Conservation (phyloP, 37 sponge, comb jelly and placozoan genomes). For the Spongilla lacustris region DNA sequence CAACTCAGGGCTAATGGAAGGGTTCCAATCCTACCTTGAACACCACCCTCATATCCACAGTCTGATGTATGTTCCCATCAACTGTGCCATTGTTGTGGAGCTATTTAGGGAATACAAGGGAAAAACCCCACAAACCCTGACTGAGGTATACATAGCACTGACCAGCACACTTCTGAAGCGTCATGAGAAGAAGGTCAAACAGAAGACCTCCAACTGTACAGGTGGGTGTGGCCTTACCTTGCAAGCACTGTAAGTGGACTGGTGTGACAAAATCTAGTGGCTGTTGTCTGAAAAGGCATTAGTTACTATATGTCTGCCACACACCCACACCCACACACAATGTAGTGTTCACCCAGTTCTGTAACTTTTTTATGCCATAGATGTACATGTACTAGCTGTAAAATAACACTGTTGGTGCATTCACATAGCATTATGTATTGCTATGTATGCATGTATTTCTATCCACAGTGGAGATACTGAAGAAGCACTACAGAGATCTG, state of each 20-base stretch:
- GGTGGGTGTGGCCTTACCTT: not conserved
- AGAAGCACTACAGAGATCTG: not conserved
- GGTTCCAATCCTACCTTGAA: not conserved
- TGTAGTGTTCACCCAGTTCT: too few species aligned
- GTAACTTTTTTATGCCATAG: too few species aligned
- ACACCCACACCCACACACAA: too few species aligned
- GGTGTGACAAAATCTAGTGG: not conserved
- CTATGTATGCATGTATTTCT: not conserved
- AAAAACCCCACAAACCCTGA: not conserved
- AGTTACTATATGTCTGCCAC: too few species aligned
- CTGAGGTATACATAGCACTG: not conserved
- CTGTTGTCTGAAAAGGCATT: too few species aligned
- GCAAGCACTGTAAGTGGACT: too few species aligned
- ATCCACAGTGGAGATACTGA: not conserved
- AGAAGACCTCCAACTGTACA: not conserved
- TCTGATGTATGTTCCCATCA: slow-evolving; percentile 17
- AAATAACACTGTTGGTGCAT: not conserved
- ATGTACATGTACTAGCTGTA: not conserved
- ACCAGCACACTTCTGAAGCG: not conserved
- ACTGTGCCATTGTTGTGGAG: slow-evolving; percentile 24
- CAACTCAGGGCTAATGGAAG: not conserved
- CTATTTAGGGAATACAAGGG: not conserved
- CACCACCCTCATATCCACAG: slow-evolving; percentile 10
- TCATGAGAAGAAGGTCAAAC: not conserved
- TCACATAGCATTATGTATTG: not conserved